Conservation (phyloP, 92 coral and sea anemone genomes). For the Pocillopora grandis region DNA sequence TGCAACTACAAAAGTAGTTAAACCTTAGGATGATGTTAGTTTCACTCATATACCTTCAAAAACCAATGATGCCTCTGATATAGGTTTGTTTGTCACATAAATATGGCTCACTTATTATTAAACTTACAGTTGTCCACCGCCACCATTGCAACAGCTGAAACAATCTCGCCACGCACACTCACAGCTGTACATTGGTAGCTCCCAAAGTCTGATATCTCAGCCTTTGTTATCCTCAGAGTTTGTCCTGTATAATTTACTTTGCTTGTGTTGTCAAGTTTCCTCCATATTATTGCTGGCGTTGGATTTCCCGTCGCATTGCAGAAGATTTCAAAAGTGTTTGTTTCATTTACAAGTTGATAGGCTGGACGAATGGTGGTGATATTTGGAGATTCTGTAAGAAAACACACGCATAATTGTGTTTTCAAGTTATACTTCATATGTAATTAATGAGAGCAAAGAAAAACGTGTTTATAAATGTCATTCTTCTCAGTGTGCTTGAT, state of each 20-base stretch:
- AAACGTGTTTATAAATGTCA: too few relatives aligned
- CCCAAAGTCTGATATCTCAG: constrained; percentile 59
- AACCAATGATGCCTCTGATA: not conserved
- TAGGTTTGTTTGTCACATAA: not conserved
- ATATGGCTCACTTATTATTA: not conserved
- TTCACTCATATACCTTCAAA: not conserved
- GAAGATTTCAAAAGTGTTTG: constrained; percentile 56
- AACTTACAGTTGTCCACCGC: constrained; percentile 61
- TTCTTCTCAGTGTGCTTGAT: too few relatives aligned
- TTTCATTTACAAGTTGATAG: constrained; percentile 64
- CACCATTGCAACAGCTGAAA: constrained; percentile 46
- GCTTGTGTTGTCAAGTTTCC: constrained; percentile 35
- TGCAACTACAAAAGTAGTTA: not conserved
- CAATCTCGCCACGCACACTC: constrained; percentile 58
- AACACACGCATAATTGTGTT: not conserved
- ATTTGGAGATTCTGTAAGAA: constrained; percentile 49
- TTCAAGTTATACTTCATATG: not conserved
- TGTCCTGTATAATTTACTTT: constrained; percentile 32
- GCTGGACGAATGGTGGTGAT: constrained; percentile 55
- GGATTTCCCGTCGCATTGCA: constrained; percentile 88
- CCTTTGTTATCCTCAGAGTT: constrained; percentile 26
- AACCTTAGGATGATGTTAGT: too few relatives aligned
- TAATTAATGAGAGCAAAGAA: too few relatives aligned
- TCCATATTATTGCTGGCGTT: constrained; percentile 60
- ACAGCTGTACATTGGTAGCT: constrained; percentile 61